Evolutionary conservation across 2,797 vertebrate genomes (phyloP).

Genomic region (Hydrocynus forskahlii): DNA sequence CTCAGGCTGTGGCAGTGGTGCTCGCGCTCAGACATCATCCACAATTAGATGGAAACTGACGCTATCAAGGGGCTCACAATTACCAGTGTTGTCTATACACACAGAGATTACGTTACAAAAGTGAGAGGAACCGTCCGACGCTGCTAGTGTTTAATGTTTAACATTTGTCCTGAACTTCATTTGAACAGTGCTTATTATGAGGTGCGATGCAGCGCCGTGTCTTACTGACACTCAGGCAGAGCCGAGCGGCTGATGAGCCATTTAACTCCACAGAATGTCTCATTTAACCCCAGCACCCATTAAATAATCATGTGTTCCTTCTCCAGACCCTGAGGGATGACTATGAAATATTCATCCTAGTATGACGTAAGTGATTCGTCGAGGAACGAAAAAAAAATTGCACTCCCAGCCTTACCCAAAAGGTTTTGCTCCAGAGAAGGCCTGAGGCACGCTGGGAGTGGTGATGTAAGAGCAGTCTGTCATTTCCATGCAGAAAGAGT

Average conservation of each 20-base stretch:
- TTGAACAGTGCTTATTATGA: conserved; percentile 12
- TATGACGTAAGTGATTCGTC: conserved; percentile 17
- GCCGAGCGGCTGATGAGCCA: conserved; percentile 37
- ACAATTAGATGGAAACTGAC: conserved; percentile 36
- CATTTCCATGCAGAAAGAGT: conserved; percentile 15
- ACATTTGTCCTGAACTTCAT: background rate
- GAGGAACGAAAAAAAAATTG: background rate
- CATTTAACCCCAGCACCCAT: conserved; percentile 55
- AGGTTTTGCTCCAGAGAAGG: background rate
- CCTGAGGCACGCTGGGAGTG: background rate
- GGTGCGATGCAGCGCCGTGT: background rate
- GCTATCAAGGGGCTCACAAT: conserved; percentile 23
- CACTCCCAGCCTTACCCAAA: conserved; percentile 15
- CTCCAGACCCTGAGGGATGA: conserved; percentile 36
- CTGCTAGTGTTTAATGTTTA: background rate
- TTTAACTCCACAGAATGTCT: conserved; percentile 44
- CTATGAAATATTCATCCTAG: conserved; percentile 60
- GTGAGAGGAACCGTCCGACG: background rate
- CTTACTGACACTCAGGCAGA: conserved; percentile 40
- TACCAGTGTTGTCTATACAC: conserved; percentile 31
- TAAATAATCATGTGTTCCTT: conserved; percentile 56
- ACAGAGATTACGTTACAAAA: conserved; percentile 34
- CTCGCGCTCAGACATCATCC: conserved; percentile 38
- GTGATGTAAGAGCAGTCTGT: conserved; percentile 44
- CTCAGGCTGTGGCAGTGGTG: conserved; percentile 25